Percentiles rank a stretch among this genome's conserved stretches.
Evolutionary conservation across 1,140 invertebrate genomes (phyloP).

Genomic region (Brachionus rotundiformis): DNA sequence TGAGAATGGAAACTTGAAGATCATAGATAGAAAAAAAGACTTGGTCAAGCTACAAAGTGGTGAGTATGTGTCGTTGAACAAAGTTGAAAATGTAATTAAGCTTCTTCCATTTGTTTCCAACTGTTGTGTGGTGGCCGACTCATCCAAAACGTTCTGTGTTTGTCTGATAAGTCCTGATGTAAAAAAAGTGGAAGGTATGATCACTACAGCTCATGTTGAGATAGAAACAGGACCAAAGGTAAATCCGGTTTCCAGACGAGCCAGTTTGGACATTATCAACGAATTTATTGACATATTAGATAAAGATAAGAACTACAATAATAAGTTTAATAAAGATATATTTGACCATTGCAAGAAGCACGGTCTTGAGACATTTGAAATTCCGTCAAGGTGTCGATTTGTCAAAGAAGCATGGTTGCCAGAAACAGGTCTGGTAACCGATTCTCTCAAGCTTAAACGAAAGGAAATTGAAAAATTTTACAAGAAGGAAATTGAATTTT

Average conservation of each 20-base stretch:
- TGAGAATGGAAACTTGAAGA: slow-evolving; percentile 86
- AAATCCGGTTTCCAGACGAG: neutral
- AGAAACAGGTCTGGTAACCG: slow-evolving; percentile 90
- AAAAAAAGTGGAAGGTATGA: slow-evolving; percentile 3
- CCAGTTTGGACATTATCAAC: slow-evolving; percentile 38
- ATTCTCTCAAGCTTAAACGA: slow-evolving; percentile 92
- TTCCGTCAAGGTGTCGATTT: slow-evolving; percentile 84
- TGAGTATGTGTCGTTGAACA: slow-evolving; percentile 91
- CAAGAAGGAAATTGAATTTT: slow-evolving; percentile 38
- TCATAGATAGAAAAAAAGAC: slow-evolving; percentile 93
- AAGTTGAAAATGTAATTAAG: slow-evolving; percentile 70
- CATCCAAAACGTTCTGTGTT: slow-evolving; percentile 12
- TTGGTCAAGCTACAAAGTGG: slow-evolving; percentile 94
- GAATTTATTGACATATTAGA: slow-evolving; percentile 49
- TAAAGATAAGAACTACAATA: neutral
- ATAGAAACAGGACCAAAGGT: neutral
- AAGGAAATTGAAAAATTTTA: slow-evolving; percentile 48
- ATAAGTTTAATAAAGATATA: slow-evolving; percentile 40
- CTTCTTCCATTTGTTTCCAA: slow-evolving; percentile 19
- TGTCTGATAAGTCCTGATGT: slow-evolving; percentile 40
- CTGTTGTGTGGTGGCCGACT: slow-evolving; percentile 23
- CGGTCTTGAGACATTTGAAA: slow-evolving; percentile 77
- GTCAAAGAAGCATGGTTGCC: slow-evolving; percentile 90
- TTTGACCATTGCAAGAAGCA: slow-evolving; percentile 54
- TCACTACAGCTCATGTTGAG: slow-evolving; percentile 26